phyloP scores from a whole-genome alignment of 1,140 invertebrate genomes.

The Drosophila insularis region DNA sequence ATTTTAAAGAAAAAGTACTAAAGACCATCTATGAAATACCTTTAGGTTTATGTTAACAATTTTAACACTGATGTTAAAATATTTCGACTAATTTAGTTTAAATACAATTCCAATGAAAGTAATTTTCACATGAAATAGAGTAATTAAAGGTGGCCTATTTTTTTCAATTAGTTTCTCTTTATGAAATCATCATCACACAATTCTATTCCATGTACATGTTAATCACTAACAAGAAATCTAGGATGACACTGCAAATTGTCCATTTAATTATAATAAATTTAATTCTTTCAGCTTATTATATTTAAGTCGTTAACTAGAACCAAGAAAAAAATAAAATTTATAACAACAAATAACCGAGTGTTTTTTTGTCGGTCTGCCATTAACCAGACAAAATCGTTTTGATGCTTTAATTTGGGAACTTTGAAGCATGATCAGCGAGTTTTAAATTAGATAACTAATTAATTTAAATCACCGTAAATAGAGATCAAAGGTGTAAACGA shows the following conservation, averaged over 20 bases:
- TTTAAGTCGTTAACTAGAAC: slow-evolving; percentile 1
- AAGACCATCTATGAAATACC: too few relatives aligned
- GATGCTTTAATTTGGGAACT: background rate
- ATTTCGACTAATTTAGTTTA: too few relatives aligned
- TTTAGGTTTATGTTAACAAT: too few relatives aligned
- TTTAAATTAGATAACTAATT: background rate
- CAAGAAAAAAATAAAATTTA: background rate
- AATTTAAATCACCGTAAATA: background rate
- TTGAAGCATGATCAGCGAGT: background rate
- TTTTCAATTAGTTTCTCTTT: background rate
- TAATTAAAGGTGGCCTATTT: background rate
- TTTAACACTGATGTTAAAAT: too few relatives aligned
- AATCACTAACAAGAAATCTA: slow-evolving; percentile 26
- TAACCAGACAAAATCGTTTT: background rate
- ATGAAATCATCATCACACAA: too few relatives aligned
- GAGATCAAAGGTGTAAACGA: background rate
- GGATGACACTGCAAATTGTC: slow-evolving; percentile 37
- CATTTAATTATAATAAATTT: slow-evolving; percentile 15
- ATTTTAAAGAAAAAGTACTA: too few relatives aligned
- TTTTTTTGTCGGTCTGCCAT: background rate
- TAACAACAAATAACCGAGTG: too few relatives aligned
- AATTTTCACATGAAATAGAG: too few relatives aligned
- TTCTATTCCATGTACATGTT: background rate
- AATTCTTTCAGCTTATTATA: slow-evolving; percentile 22
- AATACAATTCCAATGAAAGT: too few relatives aligned